Base-by-base conservation (phyloP, 2,797 vertebrate genomes). In the Pseudochromis fuscus region DNA sequence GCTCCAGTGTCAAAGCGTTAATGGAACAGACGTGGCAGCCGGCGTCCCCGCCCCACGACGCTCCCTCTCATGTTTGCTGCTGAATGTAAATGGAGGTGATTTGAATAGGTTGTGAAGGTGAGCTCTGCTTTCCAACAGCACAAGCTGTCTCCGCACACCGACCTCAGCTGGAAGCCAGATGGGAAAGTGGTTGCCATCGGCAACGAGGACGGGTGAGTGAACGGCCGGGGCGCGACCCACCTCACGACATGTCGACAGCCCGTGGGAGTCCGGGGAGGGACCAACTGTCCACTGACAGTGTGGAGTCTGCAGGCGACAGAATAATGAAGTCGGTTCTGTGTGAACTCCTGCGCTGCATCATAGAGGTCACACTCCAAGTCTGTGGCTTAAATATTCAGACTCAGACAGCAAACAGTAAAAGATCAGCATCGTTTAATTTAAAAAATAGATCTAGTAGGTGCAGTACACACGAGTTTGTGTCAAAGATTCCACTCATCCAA, bases 131-230 rank as follows among this genome's bases (percentile, higher is more conserved):
- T 70, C 28, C 42, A 40, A 57, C 92, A 99, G 98, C 96, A 99
- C 91, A 98, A 98, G 82, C 87, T 99, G 72, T 95, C 96, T 38
- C 93, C 94, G 0, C 96, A 95, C 90, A 98, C 96, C 10, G 98
- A 99, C 86, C 79, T 99, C 90, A 95, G 94, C 92, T 99, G 98
- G 98, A 99, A 97, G 89, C 94, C 96, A 21, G 97, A 98, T 77
- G 94, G 96, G 65, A 96, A 88, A 85, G 89, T 95, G 68, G 86
- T 99, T 75, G 97, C 98, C 72, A 92, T 99, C 69, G 98, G 98
- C 81, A 99, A 99, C 48, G 98, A 99, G 91, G 98, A 99, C 51
- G 98, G 98, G 98, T 99, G 94, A 88, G 96, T 94, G 68, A 70
- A 4, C 7, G 19, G 3, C 31, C 19, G 1, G 12, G 38, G 51